These are phyloP conservation scores for Caenorhabditis inopinata DNA, from an alignment of 1,140 invertebrate genomes.

Conservation along the genomic window DNA sequence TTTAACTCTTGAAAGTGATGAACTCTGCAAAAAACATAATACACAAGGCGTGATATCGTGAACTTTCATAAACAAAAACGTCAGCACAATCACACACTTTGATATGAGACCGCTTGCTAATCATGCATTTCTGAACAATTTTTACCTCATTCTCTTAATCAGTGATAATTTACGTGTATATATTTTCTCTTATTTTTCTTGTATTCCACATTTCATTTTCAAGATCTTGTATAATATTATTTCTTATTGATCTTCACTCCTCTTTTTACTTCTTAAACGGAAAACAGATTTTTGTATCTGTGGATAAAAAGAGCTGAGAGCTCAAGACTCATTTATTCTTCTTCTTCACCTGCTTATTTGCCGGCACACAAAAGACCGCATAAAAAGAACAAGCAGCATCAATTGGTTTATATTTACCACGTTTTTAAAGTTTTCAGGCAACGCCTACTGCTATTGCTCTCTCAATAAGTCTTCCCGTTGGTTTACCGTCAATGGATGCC, in stretches of 20 bases:
- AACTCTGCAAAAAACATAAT: not conserved
- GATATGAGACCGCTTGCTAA: constrained; percentile 22
- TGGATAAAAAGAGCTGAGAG: not conserved
- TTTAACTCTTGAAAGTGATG: too few species aligned
- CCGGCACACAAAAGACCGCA: not conserved
- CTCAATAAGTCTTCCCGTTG: not conserved
- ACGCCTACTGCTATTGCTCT: not conserved
- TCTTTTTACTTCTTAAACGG: not conserved
- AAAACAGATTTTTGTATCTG: constrained; percentile 5
- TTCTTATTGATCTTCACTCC: not conserved
- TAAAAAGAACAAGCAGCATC: not conserved
- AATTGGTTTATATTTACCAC: not conserved
- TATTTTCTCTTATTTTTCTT: not conserved
- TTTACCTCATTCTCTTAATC: not conserved
- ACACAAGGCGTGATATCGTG: not conserved
- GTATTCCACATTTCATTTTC: not conserved
- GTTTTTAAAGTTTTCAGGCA: constrained; percentile 9
- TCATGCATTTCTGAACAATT: constrained; percentile 14
- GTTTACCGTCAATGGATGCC: not conserved
- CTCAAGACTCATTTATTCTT: constrained; percentile 25
- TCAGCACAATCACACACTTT: not conserved
- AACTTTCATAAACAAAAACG: constrained; percentile 26
- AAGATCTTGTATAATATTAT: not conserved
- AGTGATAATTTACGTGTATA: not conserved
- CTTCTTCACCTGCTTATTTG: constrained; percentile 13